Percentiles rank a stretch among this genome's conserved stretches.
phyloP scores from a whole-genome alignment of 2,888 invertebrate species.

The Ornithoptera alexandrae region DNA sequence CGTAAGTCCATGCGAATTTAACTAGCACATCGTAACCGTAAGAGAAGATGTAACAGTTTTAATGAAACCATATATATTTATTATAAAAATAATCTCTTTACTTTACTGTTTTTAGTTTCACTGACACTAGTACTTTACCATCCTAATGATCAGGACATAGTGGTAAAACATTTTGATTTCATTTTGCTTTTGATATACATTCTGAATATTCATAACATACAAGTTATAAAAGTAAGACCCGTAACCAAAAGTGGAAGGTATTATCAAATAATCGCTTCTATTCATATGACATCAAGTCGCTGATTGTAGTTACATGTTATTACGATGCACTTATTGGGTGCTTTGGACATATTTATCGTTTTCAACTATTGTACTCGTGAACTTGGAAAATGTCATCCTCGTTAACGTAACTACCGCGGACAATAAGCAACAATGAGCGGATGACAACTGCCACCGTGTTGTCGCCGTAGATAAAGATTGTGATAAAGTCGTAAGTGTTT shows the following conservation, averaged over 20 bases:
- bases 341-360: not conserved
- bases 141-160: too few relatives aligned
- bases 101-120: too few relatives aligned
- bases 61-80: too few relatives aligned
- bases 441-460: constrained; percentile 34
- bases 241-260: not conserved
- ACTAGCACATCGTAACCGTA: too few relatives aligned
- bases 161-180: too few relatives aligned
- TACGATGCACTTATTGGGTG: constrained; percentile 5
- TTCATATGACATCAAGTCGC: constrained; percentile 15
- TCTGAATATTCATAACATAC: too few relatives aligned
- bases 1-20: too few relatives aligned
- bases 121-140: too few relatives aligned
- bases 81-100: too few relatives aligned
- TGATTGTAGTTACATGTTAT: not conserved
- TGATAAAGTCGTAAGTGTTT: constrained; percentile 22
- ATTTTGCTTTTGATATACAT: too few relatives aligned
- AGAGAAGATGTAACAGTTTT: too few relatives aligned
- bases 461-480: constrained; percentile 32
- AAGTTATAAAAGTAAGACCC: too few relatives aligned
- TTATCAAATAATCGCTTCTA: constrained; percentile 3
- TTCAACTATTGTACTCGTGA: constrained; percentile 20
- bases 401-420: constrained; percentile 20
- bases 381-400: constrained; percentile 23
- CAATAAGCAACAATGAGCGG: constrained; percentile 36